Percentiles rank a stretch among this genome's conserved stretches.
phyloP scores from a whole-genome alignment of 2,888 invertebrate species.

The Liopterus haemorrhoidalis region DNA sequence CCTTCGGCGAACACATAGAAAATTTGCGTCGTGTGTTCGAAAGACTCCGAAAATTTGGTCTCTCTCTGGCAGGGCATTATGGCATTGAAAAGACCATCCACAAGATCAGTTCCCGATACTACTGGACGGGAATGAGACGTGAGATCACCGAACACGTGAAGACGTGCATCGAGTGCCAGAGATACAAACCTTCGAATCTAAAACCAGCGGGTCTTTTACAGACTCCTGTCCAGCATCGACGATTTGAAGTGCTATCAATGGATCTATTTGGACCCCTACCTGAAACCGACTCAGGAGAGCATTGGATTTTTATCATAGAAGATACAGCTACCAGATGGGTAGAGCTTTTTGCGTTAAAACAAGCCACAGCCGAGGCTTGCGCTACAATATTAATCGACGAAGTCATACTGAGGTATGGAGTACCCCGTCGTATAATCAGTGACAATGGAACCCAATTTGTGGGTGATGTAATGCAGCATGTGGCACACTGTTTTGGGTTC shows the following conservation, averaged over 20 bases:
- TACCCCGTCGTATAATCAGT: conserved; percentile 35
- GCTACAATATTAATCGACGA: conserved; percentile 34
- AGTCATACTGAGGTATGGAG: conserved; percentile 36
- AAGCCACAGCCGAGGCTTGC: conserved; percentile 35
- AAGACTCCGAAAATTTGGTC: too few species aligned
- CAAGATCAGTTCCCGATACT: too few species aligned
- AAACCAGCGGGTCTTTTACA: too few species aligned
- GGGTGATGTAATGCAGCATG: conserved; percentile 37
- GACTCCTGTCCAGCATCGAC: too few species aligned
- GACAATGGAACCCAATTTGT: conserved; percentile 41
- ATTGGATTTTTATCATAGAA: conserved; percentile 14
- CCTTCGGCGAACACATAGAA: too few species aligned
- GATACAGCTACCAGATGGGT: conserved; percentile 31
- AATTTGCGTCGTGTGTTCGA: too few species aligned
- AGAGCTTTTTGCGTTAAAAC: conserved; percentile 35
- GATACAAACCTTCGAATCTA: too few species aligned
- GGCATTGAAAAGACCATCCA: too few species aligned
- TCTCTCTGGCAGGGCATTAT: too few species aligned
- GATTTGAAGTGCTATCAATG: conserved; percentile 21
- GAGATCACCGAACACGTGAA: too few species aligned
- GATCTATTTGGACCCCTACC: conserved; percentile 26
- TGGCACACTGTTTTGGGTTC: conserved; percentile 25
- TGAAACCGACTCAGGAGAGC: conserved; percentile 19
- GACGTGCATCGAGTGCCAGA: too few species aligned
- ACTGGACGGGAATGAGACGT: too few species aligned